Percentiles rank a stretch among this genome's conserved stretches.
Evolutionary conservation across 1,140 invertebrate genomes (phyloP).

Genomic region (Drosophila littoralis): DNA sequence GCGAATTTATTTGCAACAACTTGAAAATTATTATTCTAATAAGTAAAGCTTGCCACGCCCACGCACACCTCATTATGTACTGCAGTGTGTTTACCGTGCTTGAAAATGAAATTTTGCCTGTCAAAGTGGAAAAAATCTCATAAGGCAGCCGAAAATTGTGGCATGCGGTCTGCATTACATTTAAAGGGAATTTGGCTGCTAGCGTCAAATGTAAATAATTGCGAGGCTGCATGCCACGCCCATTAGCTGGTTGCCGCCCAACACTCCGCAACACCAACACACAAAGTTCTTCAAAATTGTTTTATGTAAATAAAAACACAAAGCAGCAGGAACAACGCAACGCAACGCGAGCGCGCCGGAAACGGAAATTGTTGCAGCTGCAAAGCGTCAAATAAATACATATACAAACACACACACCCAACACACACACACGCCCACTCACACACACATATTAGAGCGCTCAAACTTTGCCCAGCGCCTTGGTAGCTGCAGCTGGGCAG

Average conservation of each 20-base stretch:
- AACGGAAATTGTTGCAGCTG: conserved; percentile 81
- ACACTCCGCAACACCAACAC: conserved; percentile 17
- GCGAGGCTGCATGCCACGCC: conserved; percentile 35
- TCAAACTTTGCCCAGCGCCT: conserved; percentile 56
- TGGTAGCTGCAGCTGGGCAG: conserved; percentile 5
- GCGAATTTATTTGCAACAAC: conserved; percentile 53
- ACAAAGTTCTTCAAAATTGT: conserved; percentile 78
- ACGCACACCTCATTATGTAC: conserved; percentile 30
- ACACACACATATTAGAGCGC: conserved; percentile 15
- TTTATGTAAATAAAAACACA: conserved; percentile 81
- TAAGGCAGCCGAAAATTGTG: conserved; percentile 30
- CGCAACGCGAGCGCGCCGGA: conserved; percentile 48
- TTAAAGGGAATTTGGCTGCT: conserved; percentile 43
- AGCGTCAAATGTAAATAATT: conserved; percentile 74
- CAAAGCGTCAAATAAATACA: conserved; percentile 71
- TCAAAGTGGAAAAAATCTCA: conserved; percentile 36
- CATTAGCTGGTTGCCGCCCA: conserved; percentile 40
- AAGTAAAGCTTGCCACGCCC: conserved; percentile 28
- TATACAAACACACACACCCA: conserved; percentile 19
- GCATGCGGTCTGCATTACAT: conserved; percentile 32
- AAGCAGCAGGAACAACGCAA: conserved; percentile 28
- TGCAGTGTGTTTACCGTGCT: conserved; percentile 17
- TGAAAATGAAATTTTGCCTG: conserved; percentile 38
- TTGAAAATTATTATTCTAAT: conserved; percentile 56
- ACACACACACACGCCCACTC: conserved; percentile 8